Evolutionary conservation across 2,888 invertebrate species (phyloP), one percentile per base, ranked within the genome.

Genomic region (Amphipyra tragopoginis): DNA sequence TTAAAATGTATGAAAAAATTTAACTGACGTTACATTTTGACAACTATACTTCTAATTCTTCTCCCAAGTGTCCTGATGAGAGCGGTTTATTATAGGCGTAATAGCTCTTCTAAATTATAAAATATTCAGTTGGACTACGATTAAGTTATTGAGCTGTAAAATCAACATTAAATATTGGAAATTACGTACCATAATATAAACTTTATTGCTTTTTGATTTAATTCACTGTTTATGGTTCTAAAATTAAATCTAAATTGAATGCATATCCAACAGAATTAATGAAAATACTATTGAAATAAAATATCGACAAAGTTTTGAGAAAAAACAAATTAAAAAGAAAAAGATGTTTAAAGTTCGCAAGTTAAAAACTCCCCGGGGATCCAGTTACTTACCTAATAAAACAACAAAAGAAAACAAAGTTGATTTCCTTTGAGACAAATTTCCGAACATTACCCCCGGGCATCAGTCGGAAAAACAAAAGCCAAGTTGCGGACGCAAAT

Each of bases 401-500:
- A 72, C 34, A 42, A 48, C 48, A 45, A 62, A 57, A 60, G 47
- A 51, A 55, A 64, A 58, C 45, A 64, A 68, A 67, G 29, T 69
- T 53, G 39, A 65, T 70, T 66, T 54, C 54, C 55, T 66, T 8
- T 14, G 58, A 69, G 59, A 59, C 59, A 15, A 59, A 62, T 54
- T 61, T 48, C 50, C 14, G 21, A 65, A 56, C 47, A 53, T 58
- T 62, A 51, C 47, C 34, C 61, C 47, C 11, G 29, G 21, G 36
- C 13, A 53, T 21, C 26, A 2, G 33, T 34, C n/a, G 7, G 42
- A 42, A 77, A 65, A 67, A 56, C 49, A 51, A 60, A 51, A 67
- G 2, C 14, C 5, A 44, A 48, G 33, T 40, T 36, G 26, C 59
- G 59, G 67, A 54, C 60, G 64, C 70, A 80, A 82, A 79, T 79